Conservation (phyloP, 2,888 invertebrate genomes). For the Plutella xylostella region DNA sequence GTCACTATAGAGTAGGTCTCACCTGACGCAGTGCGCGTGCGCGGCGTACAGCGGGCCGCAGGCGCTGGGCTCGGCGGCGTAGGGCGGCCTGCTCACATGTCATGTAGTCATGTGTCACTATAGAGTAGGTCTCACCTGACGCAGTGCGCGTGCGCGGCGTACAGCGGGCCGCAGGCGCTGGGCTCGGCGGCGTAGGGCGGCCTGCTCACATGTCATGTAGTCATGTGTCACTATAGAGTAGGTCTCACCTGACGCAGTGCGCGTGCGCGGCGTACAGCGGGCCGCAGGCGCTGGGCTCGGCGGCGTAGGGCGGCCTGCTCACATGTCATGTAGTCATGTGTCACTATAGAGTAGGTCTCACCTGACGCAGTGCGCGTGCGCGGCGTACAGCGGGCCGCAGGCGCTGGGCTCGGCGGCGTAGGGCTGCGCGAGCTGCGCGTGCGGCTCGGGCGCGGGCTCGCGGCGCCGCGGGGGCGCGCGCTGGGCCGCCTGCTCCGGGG, state of each 20-base stretch:
- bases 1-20: no score
- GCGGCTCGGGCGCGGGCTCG: conserved; percentile 41
- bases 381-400: conserved; percentile 74
- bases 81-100: no score
- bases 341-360: no score
- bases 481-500: conserved; percentile 47
- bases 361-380: conserved; percentile 66
- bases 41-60: conserved; percentile 75
- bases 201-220: no score
- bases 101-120: no score
- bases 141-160: conserved; percentile 67
- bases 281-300: conserved; percentile 75
- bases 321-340: no score
- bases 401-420: conserved; percentile 75
- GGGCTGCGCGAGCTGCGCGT: conserved; percentile 65
- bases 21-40: conserved; percentile 66
- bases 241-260: conserved; percentile 57
- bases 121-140: conserved; percentile 51
- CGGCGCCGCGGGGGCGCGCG: conserved; percentile 36
- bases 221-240: no score
- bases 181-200: conserved; percentile 75
- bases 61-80: conserved; percentile 73
- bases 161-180: conserved; percentile 76
- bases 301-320: conserved; percentile 75
- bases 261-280: conserved; percentile 73